Base-by-base conservation (phyloP, 2,888 invertebrate genomes). In the Blera fallax region DNA sequence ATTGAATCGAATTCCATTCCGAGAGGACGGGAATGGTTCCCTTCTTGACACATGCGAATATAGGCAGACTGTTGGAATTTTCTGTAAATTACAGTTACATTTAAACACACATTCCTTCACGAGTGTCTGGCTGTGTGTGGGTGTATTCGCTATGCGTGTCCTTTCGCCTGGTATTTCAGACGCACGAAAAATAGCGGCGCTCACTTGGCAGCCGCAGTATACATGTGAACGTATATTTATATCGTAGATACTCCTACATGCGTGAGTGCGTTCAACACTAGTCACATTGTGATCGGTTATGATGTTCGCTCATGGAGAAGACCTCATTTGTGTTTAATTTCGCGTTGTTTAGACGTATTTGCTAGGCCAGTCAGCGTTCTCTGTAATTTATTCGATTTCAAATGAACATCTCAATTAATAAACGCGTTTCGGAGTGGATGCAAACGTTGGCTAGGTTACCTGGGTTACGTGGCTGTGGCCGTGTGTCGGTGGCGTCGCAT, bases 321-420 rank as follows among this genome's bases (percentile, higher is more conserved):
- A 52, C 58, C 64, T 85, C 74, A 50, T 70, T 74, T 84, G 69
- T 60, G 65, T 67, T 77, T 58, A 72, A 77, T 77, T 77, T 77
- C 37, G 67, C 62, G 56, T 65, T 84, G 84, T 60, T 85, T 84
- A 76, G 80, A 7, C 60, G 60, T 24, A 21, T 64, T 18, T 64
- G 16, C 37, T 37, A 34, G 21, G 14, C 43, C 27, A 14, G 7
- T 10, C 14, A 29, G 29, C 14, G 27, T 3, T 52, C 27, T 37
- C 32, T 18, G 60, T 80, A 70, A 84, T 80, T 85, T 76, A 80
- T 80, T 80, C 84, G 74, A 74, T 70, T 85, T 18, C 70, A 80
- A 80, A 80, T 80, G 84, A 80, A 80, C 80, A 85, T 80, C 84
- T 85, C 84, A 85, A 85, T 85, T 85, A 80, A 85, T 80, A 85